Evolutionary conservation across 2,888 invertebrate species (phyloP), one percentile per base, ranked within the genome.

Genomic region (Xestia ashworthii): DNA sequence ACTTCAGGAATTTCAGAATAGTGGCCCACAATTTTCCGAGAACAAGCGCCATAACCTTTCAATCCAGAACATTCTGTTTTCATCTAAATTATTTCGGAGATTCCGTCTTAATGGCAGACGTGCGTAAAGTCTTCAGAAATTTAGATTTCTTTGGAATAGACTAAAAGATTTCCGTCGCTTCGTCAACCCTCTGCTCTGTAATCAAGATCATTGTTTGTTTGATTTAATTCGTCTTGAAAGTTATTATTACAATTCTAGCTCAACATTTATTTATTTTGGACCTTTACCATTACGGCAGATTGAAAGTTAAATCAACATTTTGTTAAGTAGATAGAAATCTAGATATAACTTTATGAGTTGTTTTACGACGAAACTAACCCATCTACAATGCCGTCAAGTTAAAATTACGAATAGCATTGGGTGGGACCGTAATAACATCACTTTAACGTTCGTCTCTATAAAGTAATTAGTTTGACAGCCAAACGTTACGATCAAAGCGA

Each of bases 11-110:
- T 73, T 70, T 38, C 50, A 32, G 62, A 72, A 70, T 64, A 62
- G 38, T 62, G 22, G 22, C 11, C 50, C 22, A 41, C 32, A 58
- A 80, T 73, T 75, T 66, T 58, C 72, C 32, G 53, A 25, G 22
- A 44, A 69, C 72, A 25, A 66, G 62, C 38, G 19, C 19, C 25
- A 22, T 65, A 71, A 69, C 53, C 64, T 71, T 50, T 48, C 32
- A 22, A 80, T 80, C 72, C 44, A 66, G 50, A 44, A 60, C n/a
- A 60, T 73, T 69, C n/a, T 50, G 41, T 53, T 41, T 3, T 64
- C 32, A 32, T 66, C 53, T 46, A 38, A 79, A 80, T 80, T 71
- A 76, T 80, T 81, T 71, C 14, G 9, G 41, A 74, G 44, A 76
- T 80, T 68, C n/a, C 19, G 11, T 32, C 38, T 11, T 25, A 67